Base-by-base conservation (phyloP, 2,797 vertebrate species). In the Garrulus glandarius region DNA sequence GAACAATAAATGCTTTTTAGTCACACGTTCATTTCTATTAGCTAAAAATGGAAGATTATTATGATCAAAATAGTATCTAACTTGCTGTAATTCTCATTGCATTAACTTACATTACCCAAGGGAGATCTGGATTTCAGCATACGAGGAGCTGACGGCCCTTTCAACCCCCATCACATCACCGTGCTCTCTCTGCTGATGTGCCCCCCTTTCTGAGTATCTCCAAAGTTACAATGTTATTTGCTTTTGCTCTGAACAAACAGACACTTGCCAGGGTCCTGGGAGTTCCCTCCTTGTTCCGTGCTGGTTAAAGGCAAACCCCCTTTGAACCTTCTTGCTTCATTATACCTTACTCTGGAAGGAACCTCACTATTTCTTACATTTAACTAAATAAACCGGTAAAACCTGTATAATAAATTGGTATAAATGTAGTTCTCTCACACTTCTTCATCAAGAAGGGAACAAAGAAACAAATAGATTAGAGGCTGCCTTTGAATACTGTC, bases 1-100 rank as follows among this genome's bases (percentile, higher is more conserved):
- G 91, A 96, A 86, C 82, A 92, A 92, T 82, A 82, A 47, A 34
- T 79, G 88, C 41, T 92, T 87, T 95, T 93, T 64, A 91, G 63
- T 77, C 70, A 90, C 59, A 78, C 76, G 39, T 52, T 59, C 63
- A 59, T 91, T 92, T 93, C 43, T 47, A 93, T 37, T 30, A 79
- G 47, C 61, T 95, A 92, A 96, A 95, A 88, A 60, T 29, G 37
- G 94, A 91, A 60, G 3, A 77, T 15, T 0, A 65, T 87, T 79
- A 76, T 79, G 87, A 94, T 77, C 83, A 67, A 94, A 95, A 95
- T 43, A 87, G 56, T 34, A 79, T 63, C 47, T 79, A 82, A 63
- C 59, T 82, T 82, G 63, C 57, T 81, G 23, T 55, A 68, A 53
- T 87, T 86, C n/a, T 92, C 23, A 12, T 68, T 74, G 36, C 36